phyloP scores from a whole-genome alignment of 1,140 invertebrate genomes.

The Aphaenogaster ashmeadi region DNA sequence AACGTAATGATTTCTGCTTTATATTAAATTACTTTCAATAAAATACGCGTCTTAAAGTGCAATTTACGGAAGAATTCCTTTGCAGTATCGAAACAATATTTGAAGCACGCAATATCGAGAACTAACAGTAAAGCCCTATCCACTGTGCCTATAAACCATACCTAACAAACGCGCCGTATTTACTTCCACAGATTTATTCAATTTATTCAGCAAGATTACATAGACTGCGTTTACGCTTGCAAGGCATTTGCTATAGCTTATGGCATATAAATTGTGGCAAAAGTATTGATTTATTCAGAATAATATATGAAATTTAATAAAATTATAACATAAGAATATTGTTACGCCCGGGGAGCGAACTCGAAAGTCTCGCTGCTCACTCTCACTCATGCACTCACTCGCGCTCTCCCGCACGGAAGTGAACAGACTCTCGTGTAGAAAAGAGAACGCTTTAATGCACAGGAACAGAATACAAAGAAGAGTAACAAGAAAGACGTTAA shows the following conservation, averaged over 20 bases:
- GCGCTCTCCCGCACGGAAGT: too few species aligned
- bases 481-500: too few species aligned
- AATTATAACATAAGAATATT: not conserved
- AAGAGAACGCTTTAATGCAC: too few species aligned
- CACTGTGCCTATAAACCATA: not conserved
- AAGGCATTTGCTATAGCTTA: not conserved
- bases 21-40: slow-evolving; percentile 15
- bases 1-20: not conserved
- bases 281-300: not conserved
- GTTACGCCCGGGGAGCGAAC: too few species aligned
- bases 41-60: not conserved
- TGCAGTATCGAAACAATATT: slow-evolving; percentile 1
- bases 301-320: not conserved
- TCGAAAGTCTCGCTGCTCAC: too few species aligned
- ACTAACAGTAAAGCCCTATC: slow-evolving; percentile 22
- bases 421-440: too few species aligned
- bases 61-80: slow-evolving; percentile 23
- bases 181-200: not conserved
- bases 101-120: slow-evolving; percentile 38
- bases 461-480: too few species aligned
- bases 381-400: too few species aligned
- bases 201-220: slow-evolving; percentile 26
- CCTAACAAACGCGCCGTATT: not conserved
- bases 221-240: slow-evolving; percentile 4
- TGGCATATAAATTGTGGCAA: not conserved